phyloP scores from a whole-genome alignment of 2,888 invertebrate species.

The Heliconius erato region DNA sequence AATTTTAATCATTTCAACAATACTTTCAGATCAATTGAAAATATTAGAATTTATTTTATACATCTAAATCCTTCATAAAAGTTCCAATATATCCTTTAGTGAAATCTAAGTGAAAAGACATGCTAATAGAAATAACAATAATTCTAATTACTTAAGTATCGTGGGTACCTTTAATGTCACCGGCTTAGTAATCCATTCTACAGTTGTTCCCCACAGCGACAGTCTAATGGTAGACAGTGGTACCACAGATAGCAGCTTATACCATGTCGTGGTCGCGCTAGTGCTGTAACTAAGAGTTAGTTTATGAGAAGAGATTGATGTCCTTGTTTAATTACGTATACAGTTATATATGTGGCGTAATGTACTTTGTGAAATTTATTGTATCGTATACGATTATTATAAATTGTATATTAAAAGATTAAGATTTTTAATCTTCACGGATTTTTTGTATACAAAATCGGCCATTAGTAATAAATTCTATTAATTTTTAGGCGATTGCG shows the following conservation, averaged over 20 bases:
- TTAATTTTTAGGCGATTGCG: not conserved
- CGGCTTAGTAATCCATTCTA: constrained; percentile 4
- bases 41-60: no score
- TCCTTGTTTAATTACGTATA: not conserved
- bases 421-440: not conserved
- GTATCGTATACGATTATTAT: not conserved
- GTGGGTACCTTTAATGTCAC: not conserved
- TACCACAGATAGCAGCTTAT: constrained; percentile 17
- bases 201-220: not conserved
- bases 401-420: not conserved
- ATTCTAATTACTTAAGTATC: not conserved
- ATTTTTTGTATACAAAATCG: not conserved
- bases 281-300: not conserved
- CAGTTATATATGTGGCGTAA: not conserved
- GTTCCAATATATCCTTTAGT: no score
- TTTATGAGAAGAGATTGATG: constrained; percentile 3
- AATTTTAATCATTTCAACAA: no score
- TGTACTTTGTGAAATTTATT: not conserved
- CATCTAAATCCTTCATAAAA: no score
- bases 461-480: not conserved
- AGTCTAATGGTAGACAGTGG: constrained; percentile 15
- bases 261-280: constrained; percentile 10
- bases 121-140: not conserved
- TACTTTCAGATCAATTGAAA: no score
- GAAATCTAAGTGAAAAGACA: not conserved